Evolutionary conservation across 2,797 vertebrate species (phyloP), one percentile per base, ranked within the genome.

Genomic region (Amblyraja radiata): DNA sequence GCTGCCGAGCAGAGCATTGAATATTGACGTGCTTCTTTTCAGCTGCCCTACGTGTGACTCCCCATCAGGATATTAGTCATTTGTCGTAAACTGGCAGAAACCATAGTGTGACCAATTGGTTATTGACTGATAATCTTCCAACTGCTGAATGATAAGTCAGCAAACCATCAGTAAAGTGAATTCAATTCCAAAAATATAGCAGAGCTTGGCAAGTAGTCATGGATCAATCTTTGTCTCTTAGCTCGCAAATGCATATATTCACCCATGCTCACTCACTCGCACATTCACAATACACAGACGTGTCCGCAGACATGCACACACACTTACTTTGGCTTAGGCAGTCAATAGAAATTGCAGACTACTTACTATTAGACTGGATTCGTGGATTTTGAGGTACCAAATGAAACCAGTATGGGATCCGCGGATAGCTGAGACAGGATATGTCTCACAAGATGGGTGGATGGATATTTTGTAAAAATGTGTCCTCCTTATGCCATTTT

Each of bases 61-160:
- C 39, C 68, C 36, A 7, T 74, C 68, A 91, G 23, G 54, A 61
- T 39, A 46, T 91, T 74, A 91, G 90, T 91, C 68, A 91, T 91
- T 74, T 74, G 90, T 73, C 39, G 8, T 25, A 74, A 91, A 23
- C 36, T 74, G 39, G 71, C 86, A 90, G 86, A 90, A 71, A 91
- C 90, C 23, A 74, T 54, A 74, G 36, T 91, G 90, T 91, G 90
- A 74, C 90, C 90, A 91, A 74, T 91, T 74, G 90, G 21, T 91
- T 74, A 74, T 54, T 91, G 90, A 91, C 90, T 73, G 68, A 54
- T 58, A 86, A 63, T 86, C 9, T 86, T 86, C 83, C 39, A 58
- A 28, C 83, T 86, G 83, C 71, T 74, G 21, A 28, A 54, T 74
- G 68, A 91, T 91, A 73, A 74, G 65, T 91, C 90, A 91, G 68